Conservation (phyloP, 2,888 invertebrate species). For the Crepidodera aurea region DNA sequence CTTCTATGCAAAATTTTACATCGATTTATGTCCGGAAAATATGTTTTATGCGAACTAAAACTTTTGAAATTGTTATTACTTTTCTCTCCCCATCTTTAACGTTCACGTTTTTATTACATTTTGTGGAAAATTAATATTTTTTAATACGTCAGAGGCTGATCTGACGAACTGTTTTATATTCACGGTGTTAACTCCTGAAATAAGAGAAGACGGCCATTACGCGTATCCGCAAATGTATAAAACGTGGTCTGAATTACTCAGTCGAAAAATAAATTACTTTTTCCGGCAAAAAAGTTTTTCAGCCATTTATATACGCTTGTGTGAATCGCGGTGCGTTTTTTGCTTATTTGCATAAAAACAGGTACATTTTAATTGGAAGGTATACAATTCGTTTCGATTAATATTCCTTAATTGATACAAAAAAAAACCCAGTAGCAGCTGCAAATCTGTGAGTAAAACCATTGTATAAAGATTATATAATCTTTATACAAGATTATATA, state of each 20-base stretch:
- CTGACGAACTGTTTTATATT: slow-evolving; percentile 10
- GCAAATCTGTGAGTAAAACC: too few relatives aligned
- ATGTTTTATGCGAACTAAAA: too few relatives aligned
- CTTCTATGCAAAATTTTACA: too few relatives aligned
- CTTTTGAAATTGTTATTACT: too few relatives aligned
- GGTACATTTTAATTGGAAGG: neutral
- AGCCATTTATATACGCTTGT: neutral
- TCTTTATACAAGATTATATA: too few relatives aligned
- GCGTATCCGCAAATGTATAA: slow-evolving; percentile 6
- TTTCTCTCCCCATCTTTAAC: too few relatives aligned
- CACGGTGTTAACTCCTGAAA: slow-evolving; percentile 9
- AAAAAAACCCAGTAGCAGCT: too few relatives aligned
- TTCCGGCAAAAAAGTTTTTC: neutral
- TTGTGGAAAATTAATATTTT: neutral
- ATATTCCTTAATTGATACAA: too few relatives aligned
- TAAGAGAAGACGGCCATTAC: slow-evolving; percentile 7
- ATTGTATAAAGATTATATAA: too few relatives aligned
- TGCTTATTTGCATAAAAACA: neutral
- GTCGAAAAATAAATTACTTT: slow-evolving; percentile 15
- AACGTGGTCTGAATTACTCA: slow-evolving; percentile 14
- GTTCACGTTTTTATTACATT: too few relatives aligned
- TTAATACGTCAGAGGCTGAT: neutral
- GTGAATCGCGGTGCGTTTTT: neutral
- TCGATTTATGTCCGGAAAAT: too few relatives aligned
- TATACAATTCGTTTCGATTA: neutral